A percentile compares a stretch with the other conserved stretches of the same genome.
Evolutionary conservation across 2,888 invertebrate species (phyloP).

Genomic region (Polietes domitor): DNA sequence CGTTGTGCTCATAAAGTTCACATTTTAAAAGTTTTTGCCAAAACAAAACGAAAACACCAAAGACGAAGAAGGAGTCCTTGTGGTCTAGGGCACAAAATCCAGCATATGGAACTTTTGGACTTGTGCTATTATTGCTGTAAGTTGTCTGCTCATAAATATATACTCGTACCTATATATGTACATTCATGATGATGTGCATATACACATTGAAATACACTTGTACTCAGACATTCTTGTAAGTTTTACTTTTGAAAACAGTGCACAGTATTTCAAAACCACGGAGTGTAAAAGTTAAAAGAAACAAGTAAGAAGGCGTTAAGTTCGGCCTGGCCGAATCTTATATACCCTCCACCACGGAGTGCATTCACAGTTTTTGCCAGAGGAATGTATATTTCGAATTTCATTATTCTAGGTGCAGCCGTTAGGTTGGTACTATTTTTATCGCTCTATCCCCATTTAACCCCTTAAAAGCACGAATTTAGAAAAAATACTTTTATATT

Average conservation of each 20-base stretch:
- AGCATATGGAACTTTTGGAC: slow-evolving; percentile 16
- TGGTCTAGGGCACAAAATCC: slow-evolving; percentile 3
- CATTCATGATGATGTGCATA: neutral
- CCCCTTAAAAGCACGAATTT: no score
- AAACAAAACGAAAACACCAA: slow-evolving; percentile 9
- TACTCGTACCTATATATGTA: neutral
- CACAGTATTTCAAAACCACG: neutral
- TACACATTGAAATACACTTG: neutral
- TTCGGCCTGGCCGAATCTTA: no score
- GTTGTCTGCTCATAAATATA: slow-evolving; percentile 20
- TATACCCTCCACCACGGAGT: no score
- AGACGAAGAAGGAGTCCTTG: slow-evolving; percentile 34
- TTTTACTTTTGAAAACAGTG: neutral
- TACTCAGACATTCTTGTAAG: neutral
- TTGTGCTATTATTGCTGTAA: slow-evolving; percentile 20
- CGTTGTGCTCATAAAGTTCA: slow-evolving; percentile 21
- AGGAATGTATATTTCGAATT: no score
- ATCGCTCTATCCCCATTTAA: no score
- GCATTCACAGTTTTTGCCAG: no score
- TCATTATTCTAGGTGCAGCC: no score
- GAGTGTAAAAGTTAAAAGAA: neutral
- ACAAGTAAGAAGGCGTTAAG: no score
- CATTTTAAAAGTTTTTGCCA: slow-evolving; percentile 32
- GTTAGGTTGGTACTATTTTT: no score
- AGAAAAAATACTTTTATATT: no score